Percentiles rank a stretch among this genome's conserved stretches.
Evolutionary conservation across 2,113 vertebrate genomes (phyloP).

Genomic region (Shinisaurus crocodilurus): DNA sequence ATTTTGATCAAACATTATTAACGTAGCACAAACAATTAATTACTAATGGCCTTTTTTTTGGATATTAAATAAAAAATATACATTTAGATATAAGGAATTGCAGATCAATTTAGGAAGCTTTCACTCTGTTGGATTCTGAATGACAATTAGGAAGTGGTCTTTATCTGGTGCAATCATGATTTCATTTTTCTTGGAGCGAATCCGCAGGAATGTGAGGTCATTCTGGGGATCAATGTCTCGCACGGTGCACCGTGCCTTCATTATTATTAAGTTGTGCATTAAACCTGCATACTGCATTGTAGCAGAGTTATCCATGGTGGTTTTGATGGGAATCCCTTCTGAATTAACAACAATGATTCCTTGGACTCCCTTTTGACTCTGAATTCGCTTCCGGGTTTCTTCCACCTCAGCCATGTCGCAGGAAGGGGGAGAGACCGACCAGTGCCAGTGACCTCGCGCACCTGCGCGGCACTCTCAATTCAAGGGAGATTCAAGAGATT

Average conservation of each 20-base stretch:
- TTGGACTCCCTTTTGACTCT: constrained; percentile 93
- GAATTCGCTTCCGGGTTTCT: constrained; percentile 94
- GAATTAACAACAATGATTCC: constrained; percentile 94
- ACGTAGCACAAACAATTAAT: constrained; percentile 40
- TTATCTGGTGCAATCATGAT: constrained; percentile 98
- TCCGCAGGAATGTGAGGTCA: constrained; percentile 92
- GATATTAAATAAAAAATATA: constrained; percentile 73
- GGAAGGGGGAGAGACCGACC: background rate
- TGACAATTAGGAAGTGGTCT: constrained; percentile 96
- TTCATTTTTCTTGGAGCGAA: constrained; percentile 97
- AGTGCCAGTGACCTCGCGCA: background rate
- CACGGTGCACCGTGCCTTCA: constrained; percentile 89
- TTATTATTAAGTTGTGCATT: constrained; percentile 92
- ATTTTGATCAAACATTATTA: constrained; percentile 8
- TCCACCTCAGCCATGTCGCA: constrained; percentile 87
- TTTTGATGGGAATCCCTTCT: constrained; percentile 96
- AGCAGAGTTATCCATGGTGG: constrained; percentile 90
- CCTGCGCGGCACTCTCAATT: constrained; percentile 49
- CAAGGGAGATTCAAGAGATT: no score
- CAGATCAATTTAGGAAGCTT: constrained; percentile 31
- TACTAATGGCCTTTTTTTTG: constrained; percentile 49
- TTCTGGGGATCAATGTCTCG: constrained; percentile 94
- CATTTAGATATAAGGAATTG: background rate
- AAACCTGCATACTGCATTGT: constrained; percentile 91
- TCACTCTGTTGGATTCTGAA: constrained; percentile 93